Base-by-base conservation (phyloP, 2,113 vertebrate genomes). In the Oncorhynchus nerka region DNA sequence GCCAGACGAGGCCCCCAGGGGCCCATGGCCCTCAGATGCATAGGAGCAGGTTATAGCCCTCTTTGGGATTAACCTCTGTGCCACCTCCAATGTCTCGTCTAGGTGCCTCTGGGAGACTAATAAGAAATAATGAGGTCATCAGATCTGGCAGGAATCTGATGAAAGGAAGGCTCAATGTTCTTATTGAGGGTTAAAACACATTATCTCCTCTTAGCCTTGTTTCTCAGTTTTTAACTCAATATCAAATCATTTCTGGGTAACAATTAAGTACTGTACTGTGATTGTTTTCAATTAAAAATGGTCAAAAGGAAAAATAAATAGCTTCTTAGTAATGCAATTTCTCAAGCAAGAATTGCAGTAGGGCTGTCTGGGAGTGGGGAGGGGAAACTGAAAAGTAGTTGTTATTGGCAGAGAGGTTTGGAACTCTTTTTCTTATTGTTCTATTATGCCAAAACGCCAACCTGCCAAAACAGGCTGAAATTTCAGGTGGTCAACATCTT, bases 111-210 rank as follows among this genome's bases (percentile, higher is more conserved):
- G 73, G 74, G 83, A 89, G 82, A 86, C 89, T 93, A 92, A 93
- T 93, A 83, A 89, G 90, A 84, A 84, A 85, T 93, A 94, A 94
- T 89, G 90, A 92, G 92, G 89, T 87, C 86, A 89, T 89, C 81
- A 85, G 80, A 92, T 89, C 84, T 81, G 30, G 5, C 59, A 22
- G 8, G n/a, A 62, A 62, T 62, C 59, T n/a, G 59, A 62, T 62
- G 19, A 73, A 85, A 90, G 74, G 85, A 90, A 83, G 79, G 79
- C 71, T 78, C 69, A 32, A 74, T 85, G 79, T 88, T 88, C 83
- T 82, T 89, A 83, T 81, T 77, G 85, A 61, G 85, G 86, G 82
- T 88, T 90, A 89, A 55, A 85, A 88, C 68, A 74, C 84, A 86
- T 88, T 87, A 90, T 92, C 86, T 90, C 72, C 71, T 62, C 20